phyloP scores from a whole-genome alignment of 2,888 invertebrate genomes.

The Marronus borbonicus region DNA sequence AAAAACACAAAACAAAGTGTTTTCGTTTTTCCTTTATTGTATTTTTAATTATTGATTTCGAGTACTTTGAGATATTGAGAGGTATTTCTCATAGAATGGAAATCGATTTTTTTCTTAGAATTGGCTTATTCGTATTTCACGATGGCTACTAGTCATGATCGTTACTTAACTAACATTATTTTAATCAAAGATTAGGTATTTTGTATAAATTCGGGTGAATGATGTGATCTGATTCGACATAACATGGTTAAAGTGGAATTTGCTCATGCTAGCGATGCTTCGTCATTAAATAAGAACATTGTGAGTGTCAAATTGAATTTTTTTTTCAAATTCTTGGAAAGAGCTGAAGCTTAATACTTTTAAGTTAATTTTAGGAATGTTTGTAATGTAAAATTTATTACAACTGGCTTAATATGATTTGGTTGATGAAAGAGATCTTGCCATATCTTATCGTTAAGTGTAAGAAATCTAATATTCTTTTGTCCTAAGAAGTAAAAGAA shows the following conservation, averaged over 20 bases:
- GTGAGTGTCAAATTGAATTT: too few species aligned
- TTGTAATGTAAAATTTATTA: too few species aligned
- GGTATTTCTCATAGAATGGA: not conserved
- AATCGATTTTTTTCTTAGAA: not conserved
- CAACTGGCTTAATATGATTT: not conserved
- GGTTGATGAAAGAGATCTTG: not conserved
- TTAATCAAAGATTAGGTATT: not conserved
- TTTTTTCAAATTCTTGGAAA: too few species aligned
- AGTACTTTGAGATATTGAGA: not conserved
- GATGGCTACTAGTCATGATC: conserved; percentile 16
- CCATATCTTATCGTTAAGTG: not conserved
- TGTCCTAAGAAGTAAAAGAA: not conserved
- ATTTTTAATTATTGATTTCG: not conserved
- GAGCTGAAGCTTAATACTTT: too few species aligned
- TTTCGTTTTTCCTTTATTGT: conserved; percentile 8
- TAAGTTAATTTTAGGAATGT: too few species aligned
- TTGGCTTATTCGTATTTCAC: not conserved
- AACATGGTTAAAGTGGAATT: not conserved
- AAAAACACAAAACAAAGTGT: conserved; percentile 44
- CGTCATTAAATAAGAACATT: too few species aligned
- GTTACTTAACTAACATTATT: conserved; percentile 29
- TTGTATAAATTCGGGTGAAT: not conserved
- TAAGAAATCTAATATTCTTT: not conserved
- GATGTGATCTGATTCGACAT: not conserved
- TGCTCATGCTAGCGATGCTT: not conserved